Evolutionary conservation across 2,888 invertebrate genomes (phyloP), one percentile per base, ranked within the genome.

Genomic region (Scaeva pyrastri): DNA sequence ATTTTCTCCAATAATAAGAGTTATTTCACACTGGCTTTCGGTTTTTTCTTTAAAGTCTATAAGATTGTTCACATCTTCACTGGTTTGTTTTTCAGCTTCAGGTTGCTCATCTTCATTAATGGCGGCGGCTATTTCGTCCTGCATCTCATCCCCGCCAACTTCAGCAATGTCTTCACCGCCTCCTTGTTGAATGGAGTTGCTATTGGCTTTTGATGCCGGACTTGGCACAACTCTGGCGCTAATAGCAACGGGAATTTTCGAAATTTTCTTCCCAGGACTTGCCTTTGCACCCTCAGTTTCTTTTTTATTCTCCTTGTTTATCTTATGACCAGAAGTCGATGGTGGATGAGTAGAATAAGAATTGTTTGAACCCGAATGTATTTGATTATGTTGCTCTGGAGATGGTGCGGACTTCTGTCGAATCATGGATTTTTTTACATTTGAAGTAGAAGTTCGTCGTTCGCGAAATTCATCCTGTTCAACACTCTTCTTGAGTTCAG

Each of bases 161-260:
- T 91, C 91, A n/a, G 92, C 92, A 50, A 92, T 92, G 48, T 90
- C 92, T 88, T 92, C 92, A n/a, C 92, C 92, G 2, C 92, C 92
- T 14, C 92, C 92, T 12, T 92, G 92, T 75, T 92, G 92, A 73
- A 91, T 91, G 11, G 90, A 89, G 75, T 90, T 90, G 1, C 88
- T 88, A 66, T 88, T 89, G 82, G 85, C 89, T n/a, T 78, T 75
- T 11, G 88, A 87, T 6, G 87, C 73, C 10, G 58, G 82, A 5
- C 71, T 21, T 6, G 70, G 62, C 12, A 36, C 87, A 14, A 52
- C 76, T 58, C 81, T 73, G 8, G 73, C 56, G 26, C 66, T 75
- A 50, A 81, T 82, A 39, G 85, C 80, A 19, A 92, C 90, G 7
- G 93, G 93, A 75, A 93, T 93, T 87, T 93, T 93, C 0, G 93